Percentiles rank a stretch among this genome's conserved stretches.
These are phyloP conservation scores for Rhaphigaster nebulosa DNA, from an alignment of 2,888 invertebrate genomes.

Conservation along the genomic window DNA sequence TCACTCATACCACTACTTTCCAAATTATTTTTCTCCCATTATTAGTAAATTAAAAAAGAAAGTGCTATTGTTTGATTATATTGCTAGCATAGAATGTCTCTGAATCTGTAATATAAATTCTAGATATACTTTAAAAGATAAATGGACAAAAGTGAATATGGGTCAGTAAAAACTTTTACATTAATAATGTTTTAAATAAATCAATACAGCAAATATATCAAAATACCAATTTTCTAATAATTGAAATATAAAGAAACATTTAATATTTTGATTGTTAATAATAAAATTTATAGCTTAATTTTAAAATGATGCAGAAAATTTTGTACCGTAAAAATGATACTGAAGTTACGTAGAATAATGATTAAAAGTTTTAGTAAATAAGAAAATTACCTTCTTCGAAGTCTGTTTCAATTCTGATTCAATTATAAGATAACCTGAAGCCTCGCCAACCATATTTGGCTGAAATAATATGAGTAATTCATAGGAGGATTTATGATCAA, in stretches of 20 bases:
- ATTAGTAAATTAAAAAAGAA: no score
- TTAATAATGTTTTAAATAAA: no score
- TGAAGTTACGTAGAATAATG: background rate
- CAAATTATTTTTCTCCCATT: no score
- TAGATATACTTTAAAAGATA: no score
- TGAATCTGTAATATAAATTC: no score
- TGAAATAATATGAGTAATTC: background rate
- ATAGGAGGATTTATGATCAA: background rate
- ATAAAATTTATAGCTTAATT: background rate
- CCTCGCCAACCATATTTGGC: background rate
- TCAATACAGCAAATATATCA: no score
- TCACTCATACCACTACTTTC: no score
- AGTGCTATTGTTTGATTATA: no score
- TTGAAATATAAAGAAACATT: background rate
- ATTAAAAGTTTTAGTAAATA: background rate
- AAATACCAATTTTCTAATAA: no score
- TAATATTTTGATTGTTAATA: background rate
- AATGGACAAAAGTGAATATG: no score
- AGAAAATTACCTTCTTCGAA: slow-evolving; percentile 12
- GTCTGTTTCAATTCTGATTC: background rate
- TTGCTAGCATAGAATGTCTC: no score
- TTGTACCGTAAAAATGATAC: background rate
- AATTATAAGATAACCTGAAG: slow-evolving; percentile 15
- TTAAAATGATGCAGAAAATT: background rate
- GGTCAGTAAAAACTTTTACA: no score